Evolutionary conservation across 2,888 invertebrate species (phyloP), one percentile per base, ranked within the genome.

Genomic region (Synergus itoensis): DNA sequence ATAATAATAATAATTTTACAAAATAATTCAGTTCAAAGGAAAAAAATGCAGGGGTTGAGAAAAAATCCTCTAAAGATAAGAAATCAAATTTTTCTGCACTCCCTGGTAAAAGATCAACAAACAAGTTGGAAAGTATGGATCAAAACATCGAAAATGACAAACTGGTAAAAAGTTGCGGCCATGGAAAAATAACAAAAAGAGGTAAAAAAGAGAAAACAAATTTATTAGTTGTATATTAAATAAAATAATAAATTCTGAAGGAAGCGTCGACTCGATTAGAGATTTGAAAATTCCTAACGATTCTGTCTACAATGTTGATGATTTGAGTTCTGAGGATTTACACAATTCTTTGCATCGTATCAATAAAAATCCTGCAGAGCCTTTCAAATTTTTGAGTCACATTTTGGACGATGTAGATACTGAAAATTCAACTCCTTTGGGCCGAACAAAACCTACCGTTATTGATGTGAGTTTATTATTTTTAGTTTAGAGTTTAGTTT

Each of bases 331-430:
- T 16, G 76, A 80, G 57, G 73, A 78, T 40, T 73, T 78, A 16
- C 78, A 78, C 12, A 57, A 77, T 40, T 69, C 76, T n/a, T 18
- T 78, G 36, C 21, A 78, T 21, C 69, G 73, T 64, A 78, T 80
- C 48, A 78, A 78, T 14, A 69, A 78, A 21, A 57, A 80, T 77
- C 76, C 76, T 41, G 40, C 69, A 12, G 76, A 77, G 48, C 80
- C 80, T 36, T 78, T 45, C 28, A 53, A 65, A 43, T 80, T 80
- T 76, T 67, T 80, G 43, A 77, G 65, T 12, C 16, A 69, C 14
- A 45, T 69, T 48, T 53, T 69, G 14, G 41, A 77, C 14, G 43
- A 64, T 53, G 69, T 78, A 18, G 41, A 67, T 36, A 43, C 40
- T 76, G 48, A 48, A 4, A 45, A 28, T 69, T 28, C 36, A 14